phyloP scores from a whole-genome alignment of 2,113 vertebrate species.

The Leucopsar rothschildi region DNA sequence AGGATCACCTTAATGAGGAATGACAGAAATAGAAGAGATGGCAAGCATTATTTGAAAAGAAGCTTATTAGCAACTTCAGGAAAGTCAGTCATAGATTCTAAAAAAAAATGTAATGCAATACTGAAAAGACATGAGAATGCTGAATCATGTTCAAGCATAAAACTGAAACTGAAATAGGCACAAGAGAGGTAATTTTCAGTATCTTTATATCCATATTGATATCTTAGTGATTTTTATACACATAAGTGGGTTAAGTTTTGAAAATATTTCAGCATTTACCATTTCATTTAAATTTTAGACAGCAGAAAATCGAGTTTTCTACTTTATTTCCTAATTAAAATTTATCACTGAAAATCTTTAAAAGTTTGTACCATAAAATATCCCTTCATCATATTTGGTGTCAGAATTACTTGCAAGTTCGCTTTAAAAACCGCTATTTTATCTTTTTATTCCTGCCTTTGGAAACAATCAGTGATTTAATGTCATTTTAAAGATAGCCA shows the following conservation, averaged over 20 bases:
- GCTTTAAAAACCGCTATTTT: background rate
- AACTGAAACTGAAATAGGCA: background rate
- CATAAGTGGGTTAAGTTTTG: background rate
- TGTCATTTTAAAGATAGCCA: conserved; percentile 6
- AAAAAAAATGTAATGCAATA: background rate
- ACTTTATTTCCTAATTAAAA: background rate
- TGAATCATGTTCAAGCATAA: background rate
- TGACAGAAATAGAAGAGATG: conserved; percentile 15
- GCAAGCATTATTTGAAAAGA: background rate
- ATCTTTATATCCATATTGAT: background rate
- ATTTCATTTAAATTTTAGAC: background rate
- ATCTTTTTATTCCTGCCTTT: background rate
- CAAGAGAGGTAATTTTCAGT: background rate
- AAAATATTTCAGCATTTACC: background rate
- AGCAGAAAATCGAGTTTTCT: background rate
- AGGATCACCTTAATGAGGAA: conserved; percentile 49
- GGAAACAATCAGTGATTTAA: background rate
- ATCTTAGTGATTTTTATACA: background rate
- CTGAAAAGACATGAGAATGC: background rate
- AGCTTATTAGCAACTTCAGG: background rate
- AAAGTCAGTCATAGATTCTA: background rate
- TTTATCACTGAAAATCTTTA: background rate
- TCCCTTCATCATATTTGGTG: background rate
- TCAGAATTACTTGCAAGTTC: background rate
- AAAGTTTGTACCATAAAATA: background rate